Conservation (phyloP, 2,888 invertebrate species). For the Exephanes ischioxanthus region DNA sequence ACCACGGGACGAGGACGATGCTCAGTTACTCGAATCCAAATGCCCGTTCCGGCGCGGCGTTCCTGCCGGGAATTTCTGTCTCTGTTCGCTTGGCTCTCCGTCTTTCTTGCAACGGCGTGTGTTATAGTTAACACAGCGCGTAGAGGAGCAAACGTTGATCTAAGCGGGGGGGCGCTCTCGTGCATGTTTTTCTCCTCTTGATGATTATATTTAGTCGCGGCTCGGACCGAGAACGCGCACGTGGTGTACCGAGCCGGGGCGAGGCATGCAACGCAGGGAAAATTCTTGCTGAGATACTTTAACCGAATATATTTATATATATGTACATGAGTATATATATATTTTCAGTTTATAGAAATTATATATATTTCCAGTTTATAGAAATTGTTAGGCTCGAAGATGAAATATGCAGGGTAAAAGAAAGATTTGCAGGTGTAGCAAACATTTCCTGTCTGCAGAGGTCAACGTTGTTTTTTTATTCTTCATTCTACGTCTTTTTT, state of each 20-base stretch:
- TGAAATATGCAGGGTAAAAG: not conserved
- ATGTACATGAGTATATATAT: too few relatives aligned
- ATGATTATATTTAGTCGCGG: conserved; percentile 66
- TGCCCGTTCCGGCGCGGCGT: conserved; percentile 19
- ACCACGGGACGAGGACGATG: conserved; percentile 47
- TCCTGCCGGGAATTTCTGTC: conserved; percentile 54
- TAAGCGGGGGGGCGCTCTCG: conserved; percentile 64
- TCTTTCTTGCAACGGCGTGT: conserved; percentile 15
- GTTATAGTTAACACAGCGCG: conserved; percentile 39
- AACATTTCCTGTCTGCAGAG: too few relatives aligned
- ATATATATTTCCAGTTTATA: too few relatives aligned
- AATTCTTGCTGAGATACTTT: conserved; percentile 37
- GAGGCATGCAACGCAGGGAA: conserved; percentile 40
- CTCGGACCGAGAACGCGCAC: conserved; percentile 51
- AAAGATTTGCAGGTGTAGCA: too few relatives aligned
- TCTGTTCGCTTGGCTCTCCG: conserved; percentile 2
- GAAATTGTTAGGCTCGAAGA: too few relatives aligned
- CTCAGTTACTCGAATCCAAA: conserved; percentile 50
- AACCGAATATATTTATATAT: not conserved
- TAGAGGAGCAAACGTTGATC: conserved; percentile 51
- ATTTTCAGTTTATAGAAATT: too few relatives aligned
- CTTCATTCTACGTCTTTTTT: too few relatives aligned
- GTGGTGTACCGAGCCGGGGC: conserved; percentile 43
- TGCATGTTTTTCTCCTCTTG: conserved; percentile 62
- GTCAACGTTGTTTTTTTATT: too few relatives aligned